Evolutionary conservation across 2,888 invertebrate species (phyloP).

Genomic region (Gymnocheta viridis): DNA sequence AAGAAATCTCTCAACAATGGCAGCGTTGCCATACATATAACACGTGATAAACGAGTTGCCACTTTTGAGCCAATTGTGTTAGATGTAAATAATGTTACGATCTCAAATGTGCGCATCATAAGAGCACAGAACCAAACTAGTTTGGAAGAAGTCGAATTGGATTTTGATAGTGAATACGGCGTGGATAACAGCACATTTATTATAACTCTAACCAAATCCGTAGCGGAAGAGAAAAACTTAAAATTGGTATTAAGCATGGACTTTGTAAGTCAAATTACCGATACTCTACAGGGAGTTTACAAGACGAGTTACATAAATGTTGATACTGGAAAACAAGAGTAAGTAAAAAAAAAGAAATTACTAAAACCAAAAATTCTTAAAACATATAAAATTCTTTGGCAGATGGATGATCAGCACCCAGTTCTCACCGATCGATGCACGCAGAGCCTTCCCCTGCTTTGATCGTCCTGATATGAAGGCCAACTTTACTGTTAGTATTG

Average conservation of each 20-base stretch:
- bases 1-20: conserved; percentile 79
- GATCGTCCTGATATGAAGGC: conserved; percentile 93
- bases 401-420: conserved; percentile 91
- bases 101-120: conserved; percentile 78
- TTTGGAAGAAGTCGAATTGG: conserved; percentile 76
- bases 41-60: conserved; percentile 76
- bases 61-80: conserved; percentile 80
- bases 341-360: conserved; percentile 70
- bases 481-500: conserved; percentile 87
- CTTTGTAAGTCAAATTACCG: conserved; percentile 83
- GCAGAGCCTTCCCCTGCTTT: conserved; percentile 93
- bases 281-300: conserved; percentile 84
- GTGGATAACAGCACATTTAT: conserved; percentile 79
- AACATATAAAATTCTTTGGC: conserved; percentile 60
- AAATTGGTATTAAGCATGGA: conserved; percentile 83
- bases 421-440: conserved; percentile 90
- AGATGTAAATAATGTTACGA: conserved; percentile 80
- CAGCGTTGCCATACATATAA: conserved; percentile 78
- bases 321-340: conserved; percentile 81
- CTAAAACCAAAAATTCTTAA: not conserved
- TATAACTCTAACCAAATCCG: conserved; percentile 74
- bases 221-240: conserved; percentile 72
- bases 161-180: conserved; percentile 80
- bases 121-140: conserved; percentile 69
- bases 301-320: conserved; percentile 82